Evolutionary conservation across 2,113 vertebrate genomes (phyloP).

Genomic region (Thalassarche chlororhynchos): DNA sequence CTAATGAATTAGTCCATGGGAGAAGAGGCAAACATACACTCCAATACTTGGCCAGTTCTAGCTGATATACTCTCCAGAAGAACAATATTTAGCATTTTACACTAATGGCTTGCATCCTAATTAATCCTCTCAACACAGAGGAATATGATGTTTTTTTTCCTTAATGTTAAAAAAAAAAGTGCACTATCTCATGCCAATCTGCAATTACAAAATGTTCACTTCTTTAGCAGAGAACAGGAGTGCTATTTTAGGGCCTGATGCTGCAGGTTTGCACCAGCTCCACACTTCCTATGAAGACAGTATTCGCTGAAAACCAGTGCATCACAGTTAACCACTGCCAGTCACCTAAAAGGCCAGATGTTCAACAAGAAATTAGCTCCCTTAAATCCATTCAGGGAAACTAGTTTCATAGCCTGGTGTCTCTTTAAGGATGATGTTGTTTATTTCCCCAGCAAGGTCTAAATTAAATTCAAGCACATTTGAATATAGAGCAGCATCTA

Average conservation of each 20-base stretch:
- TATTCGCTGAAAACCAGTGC: not conserved
- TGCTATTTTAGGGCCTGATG: not conserved
- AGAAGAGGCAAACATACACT: conserved; percentile 4
- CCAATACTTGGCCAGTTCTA: conserved; percentile 12
- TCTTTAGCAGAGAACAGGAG: not conserved
- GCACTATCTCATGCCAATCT: not conserved
- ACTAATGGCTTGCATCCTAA: not conserved
- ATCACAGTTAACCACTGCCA: not conserved
- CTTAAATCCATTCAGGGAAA: not conserved
- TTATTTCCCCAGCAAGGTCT: not conserved
- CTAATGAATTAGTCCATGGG: conserved; percentile 11
- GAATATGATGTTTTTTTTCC: not conserved
- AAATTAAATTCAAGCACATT: not conserved
- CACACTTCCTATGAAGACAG: not conserved
- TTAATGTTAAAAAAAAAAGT: not conserved
- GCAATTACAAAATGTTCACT: not conserved
- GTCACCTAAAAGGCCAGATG: not conserved
- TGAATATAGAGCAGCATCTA: not conserved
- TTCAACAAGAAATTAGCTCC: not conserved
- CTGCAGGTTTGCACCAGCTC: not conserved
- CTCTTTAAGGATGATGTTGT: not conserved
- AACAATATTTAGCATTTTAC: conserved; percentile 29
- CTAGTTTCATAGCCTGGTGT: not conserved
- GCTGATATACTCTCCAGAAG: not conserved
- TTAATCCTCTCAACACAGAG: not conserved